Evolutionary conservation across 2,113 vertebrate species (phyloP), one percentile per base, ranked within the genome.

Genomic region (Puffinus mauretanicus): DNA sequence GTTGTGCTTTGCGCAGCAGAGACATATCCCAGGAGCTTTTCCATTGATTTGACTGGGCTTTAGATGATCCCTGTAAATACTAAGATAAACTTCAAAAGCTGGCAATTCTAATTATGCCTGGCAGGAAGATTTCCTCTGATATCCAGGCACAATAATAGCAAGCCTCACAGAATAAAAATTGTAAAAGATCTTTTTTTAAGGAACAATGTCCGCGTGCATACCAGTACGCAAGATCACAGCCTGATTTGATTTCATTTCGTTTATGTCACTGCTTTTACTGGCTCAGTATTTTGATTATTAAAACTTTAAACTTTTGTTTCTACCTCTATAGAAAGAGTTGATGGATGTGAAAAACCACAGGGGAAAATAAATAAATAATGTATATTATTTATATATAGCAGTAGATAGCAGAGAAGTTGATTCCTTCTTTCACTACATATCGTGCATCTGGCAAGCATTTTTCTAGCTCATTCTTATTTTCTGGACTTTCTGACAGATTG

Each of bases 361-460:
- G 9, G 11, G 27, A 64, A 91, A 75, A 77, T 62, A 44, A 82
- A 87, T 66, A 83, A 80, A 52, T 75, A 27, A 65, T 62, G 13
- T 26, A 15, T 70, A n/a, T 76, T 67, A 73, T 47, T 81, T 64
- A 64, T 49, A 44, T 10, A n/a, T 27, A 80, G 13, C 4, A 67
- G 26, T 47, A 81, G 11, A 47, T 16, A 71, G 15, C 3, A 83
- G 16, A 78, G 20, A 85, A 81, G 14, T 18, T 92, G 20, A 38
- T 89, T 73, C 40, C 54, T 84, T 86, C 12, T 57, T 85, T 81
- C 34, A 75, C 18, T 49, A 72, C 9, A 22, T 51, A 97, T 92
- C 86, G 89, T 97, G 73, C 87, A 98, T 80, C 84, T 94, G 61
- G 73, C 54, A 90, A 97, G 95, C 51, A 92, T 80, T 94, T 97